Percentiles rank a stretch among this genome's conserved stretches.
Evolutionary conservation across 2,113 vertebrate genomes (phyloP).

Genomic region (Columba livia): DNA sequence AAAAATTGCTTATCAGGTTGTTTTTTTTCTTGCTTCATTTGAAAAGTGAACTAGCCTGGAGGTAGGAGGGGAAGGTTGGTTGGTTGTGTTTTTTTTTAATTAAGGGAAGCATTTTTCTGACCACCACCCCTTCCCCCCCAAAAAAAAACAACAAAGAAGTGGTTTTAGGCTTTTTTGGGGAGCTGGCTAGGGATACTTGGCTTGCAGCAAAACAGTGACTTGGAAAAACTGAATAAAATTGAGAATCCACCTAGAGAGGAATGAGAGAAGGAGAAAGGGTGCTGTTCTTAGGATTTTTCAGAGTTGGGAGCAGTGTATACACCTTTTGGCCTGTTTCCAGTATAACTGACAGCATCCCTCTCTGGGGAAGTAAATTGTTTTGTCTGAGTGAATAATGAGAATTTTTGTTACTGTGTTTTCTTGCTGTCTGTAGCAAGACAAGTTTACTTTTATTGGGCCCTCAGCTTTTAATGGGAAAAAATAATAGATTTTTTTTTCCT

Average conservation of each 20-base stretch:
- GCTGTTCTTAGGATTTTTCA: neutral
- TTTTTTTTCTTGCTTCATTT: neutral
- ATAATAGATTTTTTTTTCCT: neutral
- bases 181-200: neutral
- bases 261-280: neutral
- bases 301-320: neutral
- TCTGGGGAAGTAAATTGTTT: neutral
- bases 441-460: neutral
- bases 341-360: neutral
- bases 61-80: neutral
- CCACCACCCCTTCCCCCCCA: too few species aligned
- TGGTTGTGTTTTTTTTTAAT: neutral
- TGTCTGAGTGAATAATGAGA: neutral
- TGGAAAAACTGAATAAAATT: neutral
- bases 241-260: neutral
- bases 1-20: neutral
- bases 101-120: neutral
- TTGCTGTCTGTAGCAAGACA: neutral
- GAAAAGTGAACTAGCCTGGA: neutral
- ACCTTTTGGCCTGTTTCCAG: neutral
- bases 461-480: neutral
- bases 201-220: neutral
- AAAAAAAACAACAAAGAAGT: neutral
- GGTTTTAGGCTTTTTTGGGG: neutral
- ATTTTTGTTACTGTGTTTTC: neutral